Conservation (phyloP, 2,113 vertebrate species). For the zebrafish (Danio rerio) region DNA sequence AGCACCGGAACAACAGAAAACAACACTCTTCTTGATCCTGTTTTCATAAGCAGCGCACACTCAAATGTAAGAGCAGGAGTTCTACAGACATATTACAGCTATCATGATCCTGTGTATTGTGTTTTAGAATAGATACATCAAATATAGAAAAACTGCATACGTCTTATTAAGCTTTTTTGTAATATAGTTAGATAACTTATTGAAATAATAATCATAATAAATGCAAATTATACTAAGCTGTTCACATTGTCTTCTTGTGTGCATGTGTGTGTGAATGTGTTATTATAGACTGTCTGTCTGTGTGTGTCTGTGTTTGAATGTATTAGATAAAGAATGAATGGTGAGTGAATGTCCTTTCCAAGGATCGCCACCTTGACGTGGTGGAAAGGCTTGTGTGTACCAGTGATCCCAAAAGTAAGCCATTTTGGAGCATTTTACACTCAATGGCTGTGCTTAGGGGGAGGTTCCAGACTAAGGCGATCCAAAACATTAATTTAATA, state of each 20-base stretch:
- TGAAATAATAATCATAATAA: background rate
- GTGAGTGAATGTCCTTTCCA: background rate
- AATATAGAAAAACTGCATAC: background rate
- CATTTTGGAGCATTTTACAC: background rate
- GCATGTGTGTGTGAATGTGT: background rate
- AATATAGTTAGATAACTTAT: background rate
- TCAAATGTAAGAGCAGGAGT: background rate
- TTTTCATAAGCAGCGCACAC: background rate
- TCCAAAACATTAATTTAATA: background rate
- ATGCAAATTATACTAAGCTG: background rate
- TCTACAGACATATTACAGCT: slow-evolving; percentile 8
- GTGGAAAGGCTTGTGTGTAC: background rate
- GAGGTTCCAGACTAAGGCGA: background rate
- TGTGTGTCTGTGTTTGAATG: background rate
- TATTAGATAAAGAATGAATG: background rate
- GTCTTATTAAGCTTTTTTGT: background rate
- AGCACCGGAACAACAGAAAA: background rate
- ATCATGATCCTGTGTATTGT: slow-evolving; percentile 1
- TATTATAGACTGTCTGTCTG: background rate
- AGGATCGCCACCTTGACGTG: too few relatives aligned
- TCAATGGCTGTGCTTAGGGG: too few relatives aligned
- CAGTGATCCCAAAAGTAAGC: slow-evolving; percentile 6
- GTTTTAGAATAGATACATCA: background rate
- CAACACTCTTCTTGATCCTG: background rate
- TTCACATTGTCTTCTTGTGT: background rate